A percentile compares a stretch with the other conserved stretches of the same genome.
These are phyloP conservation scores for Sarcophaga caerulescens DNA, from an alignment of 2,888 invertebrate genomes.

Conservation along the genomic window DNA sequence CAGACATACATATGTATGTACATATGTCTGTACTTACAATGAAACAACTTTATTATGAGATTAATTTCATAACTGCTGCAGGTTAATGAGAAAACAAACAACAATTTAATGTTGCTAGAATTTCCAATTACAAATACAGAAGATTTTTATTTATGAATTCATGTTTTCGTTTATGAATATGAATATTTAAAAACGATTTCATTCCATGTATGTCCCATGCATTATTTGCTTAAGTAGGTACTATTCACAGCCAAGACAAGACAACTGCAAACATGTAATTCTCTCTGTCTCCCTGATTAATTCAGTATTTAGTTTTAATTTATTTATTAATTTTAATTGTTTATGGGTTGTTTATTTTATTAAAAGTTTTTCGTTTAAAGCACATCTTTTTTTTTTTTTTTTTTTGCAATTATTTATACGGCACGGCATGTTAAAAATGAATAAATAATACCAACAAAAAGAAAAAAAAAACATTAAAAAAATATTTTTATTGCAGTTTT, in stretches of 20 bases:
- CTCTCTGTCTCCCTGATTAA: conserved; percentile 27
- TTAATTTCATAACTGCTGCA: neutral
- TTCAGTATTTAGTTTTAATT: conserved; percentile 35
- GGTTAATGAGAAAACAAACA: neutral
- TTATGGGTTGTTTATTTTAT: conserved; percentile 62
- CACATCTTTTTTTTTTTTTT: neutral
- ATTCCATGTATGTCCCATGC: neutral
- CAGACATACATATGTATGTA: too few relatives aligned
- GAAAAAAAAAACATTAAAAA: neutral
- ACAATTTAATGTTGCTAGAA: neutral
- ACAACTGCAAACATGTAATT: conserved; percentile 47
- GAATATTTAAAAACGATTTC: neutral
- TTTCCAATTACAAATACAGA: conserved; percentile 24
- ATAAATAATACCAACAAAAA: conserved; percentile 18
- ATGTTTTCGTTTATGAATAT: conserved; percentile 48
- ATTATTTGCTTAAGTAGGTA: conserved; percentile 2
- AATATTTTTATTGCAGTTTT: neutral
- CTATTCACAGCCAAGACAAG: conserved; percentile 41
- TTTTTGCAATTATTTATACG: conserved; percentile 1
- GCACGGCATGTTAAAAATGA: conserved; percentile 48
- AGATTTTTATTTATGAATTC: conserved; percentile 33
- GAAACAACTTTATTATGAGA: neutral
- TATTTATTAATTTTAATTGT: conserved; percentile 58
- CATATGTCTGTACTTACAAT: too few relatives aligned
- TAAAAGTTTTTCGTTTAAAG: conserved; percentile 45